Base-by-base conservation (phyloP, 1,140 invertebrate genomes). In the Trachymyrmex cornetzi region DNA sequence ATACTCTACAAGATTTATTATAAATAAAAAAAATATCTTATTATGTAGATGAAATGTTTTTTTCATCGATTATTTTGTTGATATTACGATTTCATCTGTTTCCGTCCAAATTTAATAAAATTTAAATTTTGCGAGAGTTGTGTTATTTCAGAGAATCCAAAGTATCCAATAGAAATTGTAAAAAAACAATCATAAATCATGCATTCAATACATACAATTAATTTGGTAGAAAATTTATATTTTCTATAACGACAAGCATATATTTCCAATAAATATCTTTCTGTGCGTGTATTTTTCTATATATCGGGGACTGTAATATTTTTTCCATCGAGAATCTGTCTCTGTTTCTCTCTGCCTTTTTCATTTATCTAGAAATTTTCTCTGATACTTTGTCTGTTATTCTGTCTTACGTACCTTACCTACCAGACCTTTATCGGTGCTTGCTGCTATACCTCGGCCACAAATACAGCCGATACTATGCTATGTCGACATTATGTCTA, bases 401-500 rank as follows among this genome's bases (percentile, higher is more conserved):
- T 91, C 90, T 91, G 6, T 89, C 90, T 91, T 85, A 90, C 30
- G n/a, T 90, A 93, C 91, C 91, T 94, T 38, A 71, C 55, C 69
- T 72, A 93, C 89, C 91, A 94, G 94, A 91, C 93, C 80, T 84
- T 27, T 94, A 92, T 95, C 91, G 92, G 94, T 95, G 95, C 94
- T 95, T 95, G 94, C 94, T 94, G 94, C 94, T 95, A 93, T 95
- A 95, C 91, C 92, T 95, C 94, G 94, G 94, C 93, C 92, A 95
- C 91, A 92, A 92, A 95, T 92, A 94, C 93, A 94, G 92, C 93
- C 93, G 93, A 90, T 94, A 92, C 92, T 93, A 92, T 94, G 93
- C 92, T 93, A 92, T 93, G 93, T 93, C 92, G 92, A 95, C 90
- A 93, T 90, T 53, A 80, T 67, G 85, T 93, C 92, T 89, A 85